Percentiles rank a stretch among this genome's conserved stretches.
Evolutionary conservation across 2,797 vertebrate genomes (phyloP).

Genomic region (Pseudochromis fuscus): DNA sequence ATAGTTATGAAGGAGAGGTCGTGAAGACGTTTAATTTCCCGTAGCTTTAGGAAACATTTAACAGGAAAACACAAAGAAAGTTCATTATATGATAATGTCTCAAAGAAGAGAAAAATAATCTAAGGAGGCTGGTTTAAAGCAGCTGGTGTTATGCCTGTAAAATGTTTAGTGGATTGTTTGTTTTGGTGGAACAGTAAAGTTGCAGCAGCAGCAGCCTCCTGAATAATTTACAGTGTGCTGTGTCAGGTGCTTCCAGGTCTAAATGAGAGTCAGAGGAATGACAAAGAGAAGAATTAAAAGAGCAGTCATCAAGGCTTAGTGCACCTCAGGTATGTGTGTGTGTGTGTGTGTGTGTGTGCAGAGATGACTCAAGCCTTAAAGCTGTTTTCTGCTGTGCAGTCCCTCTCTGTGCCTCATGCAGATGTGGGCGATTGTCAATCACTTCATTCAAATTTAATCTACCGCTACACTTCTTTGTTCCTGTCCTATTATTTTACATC

Average conservation of each 20-base stretch:
- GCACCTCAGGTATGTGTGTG: constrained; percentile 22
- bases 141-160: constrained; percentile 35
- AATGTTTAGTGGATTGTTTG: constrained; percentile 51
- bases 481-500: constrained; percentile 20
- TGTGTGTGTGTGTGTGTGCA: not conserved
- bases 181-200: constrained; percentile 42
- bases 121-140: constrained; percentile 20
- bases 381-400: constrained; percentile 27
- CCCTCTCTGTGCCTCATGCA: constrained; percentile 22
- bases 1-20: constrained; percentile 1
- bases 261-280: constrained; percentile 58
- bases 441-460: constrained; percentile 5
- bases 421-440: constrained; percentile 32
- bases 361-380: constrained; percentile 20
- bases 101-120: constrained; percentile 6
- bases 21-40: constrained; percentile 3
- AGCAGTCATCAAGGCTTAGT: constrained; percentile 52
- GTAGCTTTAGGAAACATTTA: constrained; percentile 16
- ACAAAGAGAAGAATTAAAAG: constrained; percentile 60
- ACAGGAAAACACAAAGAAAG: constrained; percentile 25
- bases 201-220: constrained; percentile 42
- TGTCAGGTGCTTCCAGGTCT: constrained; percentile 46
- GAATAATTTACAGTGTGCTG: constrained; percentile 65
- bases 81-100: constrained; percentile 14
- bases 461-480: constrained; percentile 5